Conservation (phyloP, 2,888 invertebrate species). For the Agonopterix alstromeriana region DNA sequence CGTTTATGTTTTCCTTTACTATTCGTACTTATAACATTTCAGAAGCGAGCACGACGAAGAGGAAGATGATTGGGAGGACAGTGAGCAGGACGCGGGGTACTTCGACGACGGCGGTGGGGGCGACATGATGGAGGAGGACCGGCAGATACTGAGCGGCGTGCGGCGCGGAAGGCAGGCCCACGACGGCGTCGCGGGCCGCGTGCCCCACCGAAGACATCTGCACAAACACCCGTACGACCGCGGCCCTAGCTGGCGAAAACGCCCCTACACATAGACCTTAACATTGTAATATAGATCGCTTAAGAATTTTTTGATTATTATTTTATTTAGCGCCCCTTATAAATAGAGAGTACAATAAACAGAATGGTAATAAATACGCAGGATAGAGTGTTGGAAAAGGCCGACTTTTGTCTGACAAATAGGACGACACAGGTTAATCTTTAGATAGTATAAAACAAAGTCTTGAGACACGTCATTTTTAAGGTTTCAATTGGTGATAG, state of each 20-base stretch:
- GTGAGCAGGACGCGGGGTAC: constrained; percentile 39
- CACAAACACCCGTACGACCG: constrained; percentile 72
- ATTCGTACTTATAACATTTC: not conserved
- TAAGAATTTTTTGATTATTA: constrained; percentile 15
- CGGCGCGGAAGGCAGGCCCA: constrained; percentile 20
- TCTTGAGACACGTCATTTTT: too few relatives aligned
- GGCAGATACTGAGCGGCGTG: constrained; percentile 28
- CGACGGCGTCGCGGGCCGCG: constrained; percentile 30
- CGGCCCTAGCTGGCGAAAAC: constrained; percentile 36
- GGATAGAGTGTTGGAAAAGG: not conserved
- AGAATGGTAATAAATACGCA: not conserved
- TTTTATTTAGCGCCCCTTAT: constrained; percentile 19
- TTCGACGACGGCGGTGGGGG: constrained; percentile 48
- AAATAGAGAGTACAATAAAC: not conserved
- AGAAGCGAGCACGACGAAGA: not conserved
- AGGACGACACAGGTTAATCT: too few relatives aligned
- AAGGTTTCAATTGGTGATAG: too few relatives aligned
- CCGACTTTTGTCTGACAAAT: too few relatives aligned
- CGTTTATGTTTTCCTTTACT: too few relatives aligned
- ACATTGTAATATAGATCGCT: constrained; percentile 14
- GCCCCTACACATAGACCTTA: constrained; percentile 9
- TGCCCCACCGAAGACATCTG: constrained; percentile 67
- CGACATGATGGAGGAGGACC: constrained; percentile 56
- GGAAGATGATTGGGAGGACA: constrained; percentile 41
- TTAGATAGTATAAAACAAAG: too few relatives aligned